Conservation (phyloP, 2,888 invertebrate species). For the Troilus luridus region DNA sequence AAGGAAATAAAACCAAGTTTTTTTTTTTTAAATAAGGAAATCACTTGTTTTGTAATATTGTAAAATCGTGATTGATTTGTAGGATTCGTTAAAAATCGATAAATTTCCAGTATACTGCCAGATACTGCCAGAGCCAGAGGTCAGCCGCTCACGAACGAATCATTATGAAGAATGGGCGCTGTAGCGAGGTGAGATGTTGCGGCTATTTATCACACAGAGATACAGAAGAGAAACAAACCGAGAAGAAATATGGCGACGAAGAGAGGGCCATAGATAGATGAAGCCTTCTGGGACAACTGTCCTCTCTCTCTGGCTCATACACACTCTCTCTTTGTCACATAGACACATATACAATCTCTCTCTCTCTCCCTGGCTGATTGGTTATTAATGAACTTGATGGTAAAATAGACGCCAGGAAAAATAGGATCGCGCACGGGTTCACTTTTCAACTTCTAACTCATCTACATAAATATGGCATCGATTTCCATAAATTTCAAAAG, state of each 20-base stretch:
- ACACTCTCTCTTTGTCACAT: too few relatives aligned
- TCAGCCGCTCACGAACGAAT: background rate
- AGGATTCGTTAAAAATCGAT: background rate
- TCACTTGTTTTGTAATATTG: too few relatives aligned
- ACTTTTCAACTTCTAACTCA: slow-evolving; percentile 26
- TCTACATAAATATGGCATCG: slow-evolving; percentile 25
- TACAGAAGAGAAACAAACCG: slow-evolving; percentile 33
- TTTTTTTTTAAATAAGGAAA: too few relatives aligned
- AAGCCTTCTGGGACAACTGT: background rate
- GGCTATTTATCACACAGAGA: background rate
- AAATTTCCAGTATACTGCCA: background rate
- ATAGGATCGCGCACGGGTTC: background rate
- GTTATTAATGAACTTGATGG: background rate
- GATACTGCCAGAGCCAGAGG: background rate
- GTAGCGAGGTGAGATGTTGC: background rate
- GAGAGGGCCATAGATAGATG: background rate
- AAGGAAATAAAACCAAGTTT: too few relatives aligned
- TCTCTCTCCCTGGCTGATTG: background rate
- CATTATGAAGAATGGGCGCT: background rate
- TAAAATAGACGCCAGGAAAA: background rate
- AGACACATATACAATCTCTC: too few relatives aligned
- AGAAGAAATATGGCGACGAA: slow-evolving; percentile 33
- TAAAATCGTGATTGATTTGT: background rate
- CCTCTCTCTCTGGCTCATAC: background rate
- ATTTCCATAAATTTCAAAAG: slow-evolving; percentile 28